A percentile compares a stretch with the other conserved stretches of the same genome.
Conservation (phyloP, 2,797 vertebrate species). For the Psittacula echo region DNA sequence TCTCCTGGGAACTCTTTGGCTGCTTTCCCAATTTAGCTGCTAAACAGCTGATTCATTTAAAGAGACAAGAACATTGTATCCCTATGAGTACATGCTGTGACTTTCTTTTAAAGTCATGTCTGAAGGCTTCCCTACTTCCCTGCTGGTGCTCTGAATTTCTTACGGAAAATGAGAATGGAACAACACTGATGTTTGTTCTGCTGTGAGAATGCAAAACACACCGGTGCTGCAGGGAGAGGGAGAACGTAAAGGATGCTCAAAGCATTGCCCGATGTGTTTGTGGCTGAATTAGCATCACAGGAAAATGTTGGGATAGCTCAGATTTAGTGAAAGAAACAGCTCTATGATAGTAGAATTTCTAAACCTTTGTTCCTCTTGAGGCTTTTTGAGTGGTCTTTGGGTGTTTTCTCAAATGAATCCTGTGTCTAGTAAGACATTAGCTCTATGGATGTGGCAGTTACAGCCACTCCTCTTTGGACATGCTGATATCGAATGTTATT, state of each 20-base stretch:
- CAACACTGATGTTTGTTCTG: background rate
- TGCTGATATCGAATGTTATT: background rate
- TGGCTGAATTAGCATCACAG: background rate
- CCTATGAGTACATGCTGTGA: background rate
- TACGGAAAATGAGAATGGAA: background rate
- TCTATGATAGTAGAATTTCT: background rate
- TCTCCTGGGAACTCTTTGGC: conserved; percentile 7
- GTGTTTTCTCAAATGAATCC: background rate
- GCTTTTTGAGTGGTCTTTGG: fast-evolving
- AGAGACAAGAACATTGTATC: background rate
- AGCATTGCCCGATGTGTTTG: background rate
- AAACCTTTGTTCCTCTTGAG: background rate
- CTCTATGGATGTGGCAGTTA: background rate
- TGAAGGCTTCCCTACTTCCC: background rate
- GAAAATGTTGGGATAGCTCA: background rate
- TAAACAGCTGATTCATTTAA: conserved; percentile 31
- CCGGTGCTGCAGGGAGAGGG: background rate
- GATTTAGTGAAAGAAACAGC: background rate
- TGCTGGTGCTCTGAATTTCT: background rate
- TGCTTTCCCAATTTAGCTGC: conserved; percentile 28
- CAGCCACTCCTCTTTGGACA: background rate
- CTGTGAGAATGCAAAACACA: background rate
- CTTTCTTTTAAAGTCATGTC: background rate
- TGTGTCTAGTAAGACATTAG: background rate
- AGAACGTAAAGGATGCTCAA: background rate